Evolutionary conservation across 2,797 vertebrate species (phyloP).

Genomic region (Sebastes umbrosus): DNA sequence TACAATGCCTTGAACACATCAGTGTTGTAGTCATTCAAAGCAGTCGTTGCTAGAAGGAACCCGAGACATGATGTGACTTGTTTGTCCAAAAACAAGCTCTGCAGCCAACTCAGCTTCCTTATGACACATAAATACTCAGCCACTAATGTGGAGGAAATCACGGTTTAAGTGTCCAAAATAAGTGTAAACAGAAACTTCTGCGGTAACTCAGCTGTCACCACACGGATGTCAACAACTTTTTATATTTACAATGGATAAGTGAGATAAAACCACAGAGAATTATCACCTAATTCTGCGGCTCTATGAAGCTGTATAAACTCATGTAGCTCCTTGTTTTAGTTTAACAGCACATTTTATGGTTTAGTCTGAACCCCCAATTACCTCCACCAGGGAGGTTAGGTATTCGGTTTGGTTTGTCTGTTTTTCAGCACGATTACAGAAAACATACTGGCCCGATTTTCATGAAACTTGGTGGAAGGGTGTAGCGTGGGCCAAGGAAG

Average conservation of each 20-base stretch:
- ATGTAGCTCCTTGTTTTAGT: not conserved
- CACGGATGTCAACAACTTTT: not conserved
- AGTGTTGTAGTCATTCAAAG: not conserved
- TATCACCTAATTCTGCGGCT: not conserved
- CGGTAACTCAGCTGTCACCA: not conserved
- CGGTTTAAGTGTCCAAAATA: not conserved
- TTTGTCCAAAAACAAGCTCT: not conserved
- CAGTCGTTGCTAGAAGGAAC: not conserved
- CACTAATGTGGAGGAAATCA: not conserved
- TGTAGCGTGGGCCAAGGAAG: not conserved
- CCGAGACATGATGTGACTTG: not conserved
- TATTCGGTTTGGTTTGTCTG: not conserved
- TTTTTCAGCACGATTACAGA: not conserved
- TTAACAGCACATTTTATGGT: not conserved
- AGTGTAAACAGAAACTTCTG: conserved; percentile 1
- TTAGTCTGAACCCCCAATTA: not conserved
- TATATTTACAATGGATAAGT: not conserved
- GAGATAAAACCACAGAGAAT: not conserved
- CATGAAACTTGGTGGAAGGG: not conserved
- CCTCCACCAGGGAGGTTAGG: not conserved
- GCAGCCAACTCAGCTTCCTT: not conserved
- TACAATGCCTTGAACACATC: not conserved
- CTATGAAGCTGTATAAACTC: not conserved
- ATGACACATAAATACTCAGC: not conserved
- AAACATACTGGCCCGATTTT: not conserved